These are phyloP conservation scores for Ammodytes marinus DNA, from an alignment of 2,113 vertebrate genomes.

Conservation along the genomic window DNA sequence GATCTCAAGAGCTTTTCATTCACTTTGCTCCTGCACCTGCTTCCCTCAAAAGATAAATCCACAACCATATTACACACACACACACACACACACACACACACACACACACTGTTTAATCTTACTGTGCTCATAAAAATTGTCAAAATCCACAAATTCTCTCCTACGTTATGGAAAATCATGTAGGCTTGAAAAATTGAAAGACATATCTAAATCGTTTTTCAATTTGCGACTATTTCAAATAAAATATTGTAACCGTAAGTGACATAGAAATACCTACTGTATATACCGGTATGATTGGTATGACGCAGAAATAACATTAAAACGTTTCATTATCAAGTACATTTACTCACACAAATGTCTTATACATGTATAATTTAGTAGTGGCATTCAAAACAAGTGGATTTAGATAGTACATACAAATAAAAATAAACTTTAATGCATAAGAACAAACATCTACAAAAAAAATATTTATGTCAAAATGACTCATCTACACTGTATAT, in stretches of 20 bases:
- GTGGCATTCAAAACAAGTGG: not conserved
- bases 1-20: too few relatives aligned
- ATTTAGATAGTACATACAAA: not conserved
- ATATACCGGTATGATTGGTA: not conserved
- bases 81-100: not conserved
- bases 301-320: not conserved
- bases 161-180: too few relatives aligned
- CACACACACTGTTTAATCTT: not conserved
- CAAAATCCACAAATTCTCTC: not conserved
- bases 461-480: not conserved
- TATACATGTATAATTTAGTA: not conserved
- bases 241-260: not conserved
- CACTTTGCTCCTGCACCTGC: not conserved
- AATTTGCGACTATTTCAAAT: not conserved
- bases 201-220: not conserved
- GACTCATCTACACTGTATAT: not conserved
- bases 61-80: not conserved
- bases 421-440: not conserved
- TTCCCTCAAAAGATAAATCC: not conserved
- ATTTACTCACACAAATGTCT: not conserved
- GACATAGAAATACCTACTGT: not conserved
- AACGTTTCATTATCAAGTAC: not conserved
- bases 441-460: not conserved
- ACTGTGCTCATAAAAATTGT: not conserved
- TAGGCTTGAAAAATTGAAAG: too few relatives aligned